Base-by-base conservation (phyloP, 1,140 invertebrate species). In the Drosophila asahinai region DNA sequence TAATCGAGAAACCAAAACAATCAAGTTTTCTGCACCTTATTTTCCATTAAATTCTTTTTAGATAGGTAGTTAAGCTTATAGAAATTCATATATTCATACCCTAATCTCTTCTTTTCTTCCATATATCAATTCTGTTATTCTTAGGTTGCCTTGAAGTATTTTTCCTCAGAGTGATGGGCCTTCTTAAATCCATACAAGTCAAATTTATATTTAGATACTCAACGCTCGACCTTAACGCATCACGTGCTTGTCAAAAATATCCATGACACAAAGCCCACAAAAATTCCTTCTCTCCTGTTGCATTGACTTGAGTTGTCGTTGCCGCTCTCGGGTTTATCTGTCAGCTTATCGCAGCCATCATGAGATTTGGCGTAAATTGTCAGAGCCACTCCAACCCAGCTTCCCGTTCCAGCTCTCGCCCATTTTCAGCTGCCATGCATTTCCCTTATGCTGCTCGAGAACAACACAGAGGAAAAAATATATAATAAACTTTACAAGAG, bases 311-410 rank as follows among this genome's bases (percentile, higher is more conserved):
- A 68, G 43, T 55, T 81, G 66, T 65, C 63, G 71, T 61, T 30
- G 66, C 62, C 38, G 55, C 47, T 71, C 43, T 57, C 49, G 58
- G 36, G 58, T 80, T 81, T 86, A 81, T 84, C 82, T 57, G 70
- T 17, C 57, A 67, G 72, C 76, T 87, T 87, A 83, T 82, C 83
- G 63, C 70, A 72, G 59, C 54, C 63, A 73, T 86, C 80, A 87
- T 73, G 72, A 73, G 80, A 83, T 73, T 77, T 77, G 64, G 72
- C 76, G 51, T 65, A 73, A 81, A 84, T 84, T 84, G 73, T 81
- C 81, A 83, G 59, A 40, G 22, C 38, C 60, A 64, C 52, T 42
- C 45, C 7, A 30, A 0, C 7, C 40, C 30, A 9, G 27, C 61
- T 22, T 22, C 1, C 5, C 45, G 2, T 12, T 11, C 27, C 19